Base-by-base conservation (phyloP, 2,113 vertebrate species). In the Shinisaurus crocodilurus region DNA sequence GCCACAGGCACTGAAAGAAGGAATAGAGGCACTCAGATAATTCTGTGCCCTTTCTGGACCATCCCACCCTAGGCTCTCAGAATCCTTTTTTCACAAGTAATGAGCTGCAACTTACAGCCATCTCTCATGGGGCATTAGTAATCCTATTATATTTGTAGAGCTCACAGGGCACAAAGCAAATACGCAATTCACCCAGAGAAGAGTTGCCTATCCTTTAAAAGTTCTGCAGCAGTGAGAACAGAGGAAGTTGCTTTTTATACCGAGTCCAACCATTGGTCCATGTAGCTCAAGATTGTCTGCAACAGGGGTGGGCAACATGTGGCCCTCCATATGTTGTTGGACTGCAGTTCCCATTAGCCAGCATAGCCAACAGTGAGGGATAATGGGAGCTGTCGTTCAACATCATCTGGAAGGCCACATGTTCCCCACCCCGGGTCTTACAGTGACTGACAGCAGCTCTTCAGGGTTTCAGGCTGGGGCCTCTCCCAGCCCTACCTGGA, bases 91-190 rank as follows among this genome's bases (percentile, higher is more conserved):
- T n/a, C 27, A 29, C 74, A 12, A 88, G 50, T 84, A 69, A 32
- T 8, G 16, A 85, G 1, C 72, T 63, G 76, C 89, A 83, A 37
- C 76, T 87, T 48, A 50, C 27, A 63, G 25, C 40, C 8, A 72
- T 74, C 70, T 12, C 12, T 0, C 3, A 10, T 50, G 16, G 48
- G 0, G 5, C 65, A 43, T 0, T 77, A 23, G 43, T 86, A 32
- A 40, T 70, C 7, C 45, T 45, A 16, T 65, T 83, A 88, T 25
- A 0, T 91, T 50, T 87, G 93, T 82, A 87, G 77, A 91, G 54
- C 20, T 88, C 37, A 3, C 5, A 0, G 0, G n/a, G 10, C 12
- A 69, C 37, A 72, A 63, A 87, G 50, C 3, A 81, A 63, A 25
- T 48, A 29, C 69, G 45, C 54, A 34, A 81, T 88, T 27, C 84